Conservation (phyloP, 2,888 invertebrate genomes). For the Cristatella mucedo region DNA sequence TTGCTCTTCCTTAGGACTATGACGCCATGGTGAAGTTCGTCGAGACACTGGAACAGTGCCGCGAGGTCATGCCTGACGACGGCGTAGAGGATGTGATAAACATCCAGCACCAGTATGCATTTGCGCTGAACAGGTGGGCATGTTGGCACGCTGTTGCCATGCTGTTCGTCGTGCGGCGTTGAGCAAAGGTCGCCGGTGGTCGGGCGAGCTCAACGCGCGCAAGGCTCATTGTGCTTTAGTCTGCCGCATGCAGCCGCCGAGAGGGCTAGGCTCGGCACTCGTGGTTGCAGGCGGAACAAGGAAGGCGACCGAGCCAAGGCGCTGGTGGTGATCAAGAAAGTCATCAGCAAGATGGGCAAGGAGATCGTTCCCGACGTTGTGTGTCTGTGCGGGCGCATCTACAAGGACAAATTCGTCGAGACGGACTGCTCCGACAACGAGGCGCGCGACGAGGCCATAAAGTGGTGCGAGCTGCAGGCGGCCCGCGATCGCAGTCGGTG, state of each 20-base stretch:
- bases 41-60: too few relatives aligned
- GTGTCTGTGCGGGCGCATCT: slow-evolving; percentile 90
- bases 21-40: slow-evolving; percentile 93
- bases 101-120: slow-evolving; percentile 82
- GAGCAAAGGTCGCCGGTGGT: too few relatives aligned
- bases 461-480: slow-evolving; percentile 48
- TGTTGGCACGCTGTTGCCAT: too few relatives aligned
- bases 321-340: slow-evolving; percentile 57
- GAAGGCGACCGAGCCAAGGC: slow-evolving; percentile 88
- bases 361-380: slow-evolving; percentile 92
- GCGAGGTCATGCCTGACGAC: too few relatives aligned
- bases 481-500: neutral
- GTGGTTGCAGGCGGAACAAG: slow-evolving; percentile 57
- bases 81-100: slow-evolving; percentile 55
- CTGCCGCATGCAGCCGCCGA: slow-evolving; percentile 9
- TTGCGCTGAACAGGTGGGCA: slow-evolving; percentile 83
- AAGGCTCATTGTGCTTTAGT: too few relatives aligned
- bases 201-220: too few relatives aligned
- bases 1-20: slow-evolving; percentile 52
- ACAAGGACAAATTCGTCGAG: slow-evolving; percentile 77
- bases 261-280: slow-evolving; percentile 12
- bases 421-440: slow-evolving; percentile 74
- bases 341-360: slow-evolving; percentile 48
- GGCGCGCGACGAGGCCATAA: slow-evolving; percentile 75
- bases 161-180: too few relatives aligned